Evolutionary conservation across 2,797 vertebrate species (phyloP), one percentile per base, ranked within the genome.

Genomic region (Eupleurogrammus muticus): DNA sequence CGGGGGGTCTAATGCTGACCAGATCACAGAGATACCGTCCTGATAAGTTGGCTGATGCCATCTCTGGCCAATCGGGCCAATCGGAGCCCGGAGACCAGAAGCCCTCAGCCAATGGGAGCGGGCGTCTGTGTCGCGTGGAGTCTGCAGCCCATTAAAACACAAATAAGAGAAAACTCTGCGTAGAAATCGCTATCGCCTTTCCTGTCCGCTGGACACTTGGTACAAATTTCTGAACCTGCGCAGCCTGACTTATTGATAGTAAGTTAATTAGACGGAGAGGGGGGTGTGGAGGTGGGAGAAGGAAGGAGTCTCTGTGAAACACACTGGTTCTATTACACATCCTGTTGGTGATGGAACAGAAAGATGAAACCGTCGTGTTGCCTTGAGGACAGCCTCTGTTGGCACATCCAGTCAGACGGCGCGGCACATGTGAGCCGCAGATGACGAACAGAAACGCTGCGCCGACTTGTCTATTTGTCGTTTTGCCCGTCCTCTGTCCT

Each of bases 91-190:
- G n/a, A 80, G 66, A 75, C 65, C 72, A 73, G 38, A 51, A 20
- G 5, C 66, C 28, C 55, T 72, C 62, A 2, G 14, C 76, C 82
- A 88, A 80, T 76, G 36, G 53, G 65, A 77, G 57, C 24, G 1
- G 51, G 71, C 67, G 61, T 80, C 73, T 24, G 40, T 79, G 75
- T 81, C 69, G 46, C 51, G 68, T 67, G 6, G 70, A 14, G 76
- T 70, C 90, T 91, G 90, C 50, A 73, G 60, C 81, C 80, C 60
- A 89, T 90, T 92, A 87, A 83, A 81, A 72, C 36, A 50, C 59
- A 81, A 83, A 28, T 28, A 28, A 28, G 3, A 28, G 28, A 28
- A n/a, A 28, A 81, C 66, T 63, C 57, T 21, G 57, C 71, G 60
- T 75, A 89, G 86, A 90, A 89, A 87, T 77, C 23, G 17, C 70